Base-by-base conservation (phyloP, 1,140 invertebrate genomes). In the Cotesia chilonis region DNA sequence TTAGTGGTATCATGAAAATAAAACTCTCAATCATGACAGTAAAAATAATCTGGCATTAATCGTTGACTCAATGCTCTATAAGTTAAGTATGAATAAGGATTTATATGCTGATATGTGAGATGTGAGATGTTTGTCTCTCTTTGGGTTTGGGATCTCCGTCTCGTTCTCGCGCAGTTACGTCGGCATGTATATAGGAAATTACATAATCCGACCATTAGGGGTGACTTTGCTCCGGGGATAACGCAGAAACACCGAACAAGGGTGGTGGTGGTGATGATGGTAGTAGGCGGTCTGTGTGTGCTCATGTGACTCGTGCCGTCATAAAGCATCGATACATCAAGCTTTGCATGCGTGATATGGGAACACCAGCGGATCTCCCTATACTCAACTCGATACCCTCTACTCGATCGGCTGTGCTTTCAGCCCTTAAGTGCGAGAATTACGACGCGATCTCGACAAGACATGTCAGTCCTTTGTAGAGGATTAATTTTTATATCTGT, bases 331-430 rank as follows among this genome's bases (percentile, higher is more conserved):
- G 82, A 86, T 87, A 86, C 84, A 87, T 87, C 85, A 87, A 81
- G 85, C 85, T 87, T 87, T 87, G 85, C 85, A 86, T 86, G 74
- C 79, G 73, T 86, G 85, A 87, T 87, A 86, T 87, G 85, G 85
- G 85, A 87, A 87, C 81, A 63, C 28, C 10, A 47, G 41, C 10
- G 41, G 41, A 47, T 41, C 38, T 54, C 41, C 55, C 64, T 36
- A 14, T 57, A 55, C 54, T 55, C 47, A n/a, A 3, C 41, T 41
- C 68, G 67, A 66, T 73, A 74, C 60, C 51, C 35, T 4, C 54
- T 38, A 72, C 35, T 4, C 54, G 41, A 72, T 54, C 70, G 72
- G 68, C 69, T 55, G 59, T 54, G 59, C 57, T 74, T 57, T 76
- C 68, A 72, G 36, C 64, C 59, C 68, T 72, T 77, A 78, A 78